Evolutionary conservation across 2,113 vertebrate species (phyloP).

Genomic region (Hippocampus abdominalis): DNA sequence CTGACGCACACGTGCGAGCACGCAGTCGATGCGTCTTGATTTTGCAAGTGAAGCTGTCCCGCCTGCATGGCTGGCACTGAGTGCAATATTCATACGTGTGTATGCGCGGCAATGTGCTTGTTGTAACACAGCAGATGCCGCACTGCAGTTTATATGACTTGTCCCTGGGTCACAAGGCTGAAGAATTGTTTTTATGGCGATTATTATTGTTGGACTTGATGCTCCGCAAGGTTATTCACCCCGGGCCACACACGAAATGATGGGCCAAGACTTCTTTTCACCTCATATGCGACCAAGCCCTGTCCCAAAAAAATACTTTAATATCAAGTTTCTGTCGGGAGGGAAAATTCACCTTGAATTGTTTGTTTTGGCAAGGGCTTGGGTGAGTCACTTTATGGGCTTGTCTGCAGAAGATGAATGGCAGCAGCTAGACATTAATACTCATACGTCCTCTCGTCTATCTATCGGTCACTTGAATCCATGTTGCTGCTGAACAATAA

Average conservation of each 20-base stretch:
- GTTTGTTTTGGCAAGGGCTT: conserved; percentile 4
- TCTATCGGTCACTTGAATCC: conserved; percentile 26
- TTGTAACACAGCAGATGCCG: conserved; percentile 65
- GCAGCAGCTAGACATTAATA: not conserved
- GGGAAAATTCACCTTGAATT: conserved; percentile 1
- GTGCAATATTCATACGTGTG: conserved; percentile 58
- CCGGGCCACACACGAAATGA: conserved; percentile 32
- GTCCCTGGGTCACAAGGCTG: conserved; percentile 51
- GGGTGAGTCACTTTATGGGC: not conserved
- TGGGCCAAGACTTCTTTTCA: conserved; percentile 20
- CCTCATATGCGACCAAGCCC: conserved; percentile 26
- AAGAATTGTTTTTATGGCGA: not conserved
- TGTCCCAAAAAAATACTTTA: conserved; percentile 31
- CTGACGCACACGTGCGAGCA: conserved; percentile 27
- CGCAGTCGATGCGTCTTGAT: conserved; percentile 40
- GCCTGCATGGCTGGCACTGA: not conserved
- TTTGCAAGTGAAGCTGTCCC: conserved; percentile 36
- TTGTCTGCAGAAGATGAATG: not conserved
- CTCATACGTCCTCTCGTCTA: not conserved
- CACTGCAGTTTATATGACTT: conserved; percentile 73
- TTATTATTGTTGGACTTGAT: conserved; percentile 45
- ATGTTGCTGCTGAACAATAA: conserved; percentile 33
- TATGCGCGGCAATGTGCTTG: conserved; percentile 56
- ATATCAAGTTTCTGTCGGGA: conserved; percentile 28
- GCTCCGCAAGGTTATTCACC: conserved; percentile 47